Evolutionary conservation across 2,113 vertebrate species (phyloP), one percentile per base, ranked within the genome.

Genomic region (Oostethus manadensis): DNA sequence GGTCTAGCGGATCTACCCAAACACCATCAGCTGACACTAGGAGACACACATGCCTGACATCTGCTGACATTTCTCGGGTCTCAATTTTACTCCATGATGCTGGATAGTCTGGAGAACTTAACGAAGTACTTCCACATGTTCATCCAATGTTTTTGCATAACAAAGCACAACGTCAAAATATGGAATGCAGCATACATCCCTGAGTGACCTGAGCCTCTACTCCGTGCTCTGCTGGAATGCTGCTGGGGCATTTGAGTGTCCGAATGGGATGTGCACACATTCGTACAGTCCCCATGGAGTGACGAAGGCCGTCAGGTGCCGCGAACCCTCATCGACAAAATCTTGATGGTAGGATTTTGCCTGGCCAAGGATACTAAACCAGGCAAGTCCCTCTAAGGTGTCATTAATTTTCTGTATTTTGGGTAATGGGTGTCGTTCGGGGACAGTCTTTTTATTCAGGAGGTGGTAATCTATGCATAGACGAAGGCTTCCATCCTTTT

Each of bases 251-350:
- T 35, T 66, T 10, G n/a, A 42, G 18, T 62, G 63, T 13, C 65
- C 49, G 38, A 74, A 77, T n/a, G 70, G 71, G 20, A 74, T 77
- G 6, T 51, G 29, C 1, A 76, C 58, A 69, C 73, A 73, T 45
- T 73, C 49, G 15, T 76, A 76, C 4, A 59, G 22, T 2, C 60
- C 66, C 59, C 55, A 70, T 15, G 59, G 60, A 38, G 60, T 63
- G 8, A 45, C 66, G 23, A 70, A 60, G 53, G 60, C 35, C 21
- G 60, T 66, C 4, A 51, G 10, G 6, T 65, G 51, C 3, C 33
- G 47, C 2, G 51, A 60, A n/a, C 42, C 56, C 17, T 47, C 22
- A 4, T 55, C 46, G 8, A 43, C 42, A 20, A 58, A 70, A 20
- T 56, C 56, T 20, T 76, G 73, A 16, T 73, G 58, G 43, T 76